A percentile compares a stretch with the other conserved stretches of the same genome.
Evolutionary conservation across 2,797 vertebrate genomes (phyloP).

Genomic region (Odontamblyopus lacepedii): DNA sequence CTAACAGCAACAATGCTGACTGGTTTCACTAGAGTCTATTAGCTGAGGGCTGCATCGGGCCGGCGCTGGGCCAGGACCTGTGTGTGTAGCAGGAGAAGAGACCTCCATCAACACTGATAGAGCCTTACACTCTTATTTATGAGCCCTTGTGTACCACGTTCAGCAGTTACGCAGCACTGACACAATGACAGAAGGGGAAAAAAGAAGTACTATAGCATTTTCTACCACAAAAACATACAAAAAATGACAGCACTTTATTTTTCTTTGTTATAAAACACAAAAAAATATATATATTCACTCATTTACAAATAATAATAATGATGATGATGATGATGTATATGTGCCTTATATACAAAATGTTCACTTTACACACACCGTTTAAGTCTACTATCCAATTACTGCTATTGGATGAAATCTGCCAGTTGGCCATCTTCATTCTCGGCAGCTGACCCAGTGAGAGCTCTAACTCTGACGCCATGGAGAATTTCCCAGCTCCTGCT

Average conservation of each 20-base stretch:
- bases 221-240: not conserved
- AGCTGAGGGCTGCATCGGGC: conserved; percentile 54
- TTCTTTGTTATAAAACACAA: not conserved
- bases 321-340: not conserved
- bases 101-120: conserved; percentile 71
- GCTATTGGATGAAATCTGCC: conserved; percentile 72
- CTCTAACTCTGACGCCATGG: conserved; percentile 65
- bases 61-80: conserved; percentile 50
- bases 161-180: conserved; percentile 68
- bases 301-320: not conserved
- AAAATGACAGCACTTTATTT: not conserved
- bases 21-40: conserved; percentile 77
- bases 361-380: conserved; percentile 12
- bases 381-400: conserved; percentile 66
- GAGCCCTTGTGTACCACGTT: conserved; percentile 61
- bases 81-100: conserved; percentile 36
- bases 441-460: conserved; percentile 71
- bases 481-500: conserved; percentile 80
- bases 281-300: conserved; percentile 1
- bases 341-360: not conserved
- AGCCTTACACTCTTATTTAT: conserved; percentile 73
- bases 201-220: not conserved
- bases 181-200: conserved; percentile 37
- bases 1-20: conserved; percentile 77
- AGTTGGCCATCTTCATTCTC: conserved; percentile 74